Percentiles rank a stretch among this genome's conserved stretches.
Evolutionary conservation across 2,797 vertebrate genomes (phyloP).

Genomic region (Rousettus madagascariensis): DNA sequence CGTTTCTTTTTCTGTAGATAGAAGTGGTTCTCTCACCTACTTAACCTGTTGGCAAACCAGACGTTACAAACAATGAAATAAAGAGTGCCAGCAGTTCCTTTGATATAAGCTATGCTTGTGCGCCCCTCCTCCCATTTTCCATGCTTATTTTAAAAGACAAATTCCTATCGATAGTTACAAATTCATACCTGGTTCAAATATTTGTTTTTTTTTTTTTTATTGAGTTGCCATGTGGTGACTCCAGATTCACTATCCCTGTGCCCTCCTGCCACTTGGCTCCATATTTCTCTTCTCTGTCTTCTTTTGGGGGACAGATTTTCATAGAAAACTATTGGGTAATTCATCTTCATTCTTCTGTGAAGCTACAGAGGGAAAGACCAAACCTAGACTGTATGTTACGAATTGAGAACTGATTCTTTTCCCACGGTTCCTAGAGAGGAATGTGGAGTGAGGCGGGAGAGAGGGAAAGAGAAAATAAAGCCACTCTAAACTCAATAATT

Average conservation of each 20-base stretch:
- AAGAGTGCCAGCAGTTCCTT: neutral
- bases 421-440: neutral
- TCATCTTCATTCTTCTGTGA: neutral
- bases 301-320: neutral
- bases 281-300: neutral
- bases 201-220: neutral
- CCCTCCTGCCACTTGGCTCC: neutral
- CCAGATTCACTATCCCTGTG: neutral
- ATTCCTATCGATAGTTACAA: neutral
- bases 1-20: neutral
- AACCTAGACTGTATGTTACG: neutral
- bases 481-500: neutral
- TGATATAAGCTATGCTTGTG: neutral
- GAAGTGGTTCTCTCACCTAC: neutral
- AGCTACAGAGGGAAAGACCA: neutral
- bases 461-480: neutral
- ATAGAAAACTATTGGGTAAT: neutral
- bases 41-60: neutral
- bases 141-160: neutral
- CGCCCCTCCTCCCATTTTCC: fast-evolving
- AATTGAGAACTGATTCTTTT: neutral
- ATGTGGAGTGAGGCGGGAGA: neutral
- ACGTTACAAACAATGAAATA: neutral
- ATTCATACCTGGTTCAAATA: neutral
- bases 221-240: neutral